phyloP scores from a whole-genome alignment of 2,797 vertebrate species.

The Alcedo atthis region DNA sequence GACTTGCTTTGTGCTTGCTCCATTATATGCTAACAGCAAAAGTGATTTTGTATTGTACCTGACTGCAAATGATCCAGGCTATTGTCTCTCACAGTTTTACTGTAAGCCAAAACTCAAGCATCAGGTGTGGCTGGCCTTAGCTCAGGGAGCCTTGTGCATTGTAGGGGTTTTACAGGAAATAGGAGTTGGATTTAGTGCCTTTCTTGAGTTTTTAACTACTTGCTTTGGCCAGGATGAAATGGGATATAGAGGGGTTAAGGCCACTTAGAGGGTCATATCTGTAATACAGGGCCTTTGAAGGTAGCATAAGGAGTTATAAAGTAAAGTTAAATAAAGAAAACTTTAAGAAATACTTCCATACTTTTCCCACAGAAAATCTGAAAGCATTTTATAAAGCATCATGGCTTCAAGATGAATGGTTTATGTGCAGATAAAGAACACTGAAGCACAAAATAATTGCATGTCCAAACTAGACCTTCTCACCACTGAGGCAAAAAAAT shows the following conservation, averaged over 20 bases:
- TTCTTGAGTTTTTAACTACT: neutral
- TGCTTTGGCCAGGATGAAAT: neutral
- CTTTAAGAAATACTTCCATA: neutral
- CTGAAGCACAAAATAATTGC: neutral
- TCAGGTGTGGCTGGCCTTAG: neutral
- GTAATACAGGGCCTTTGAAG: neutral
- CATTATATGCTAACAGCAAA: slow-evolving; percentile 18
- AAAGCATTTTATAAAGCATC: neutral
- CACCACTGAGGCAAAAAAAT: neutral
- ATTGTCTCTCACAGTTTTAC: neutral
- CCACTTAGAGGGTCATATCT: neutral
- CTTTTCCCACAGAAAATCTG: neutral
- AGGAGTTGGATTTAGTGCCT: neutral
- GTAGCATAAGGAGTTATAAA: neutral
- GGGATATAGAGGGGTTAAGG: neutral
- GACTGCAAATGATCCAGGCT: slow-evolving; percentile 1
- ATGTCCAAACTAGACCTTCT: neutral
- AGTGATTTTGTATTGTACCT: slow-evolving; percentile 28
- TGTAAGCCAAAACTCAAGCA: neutral
- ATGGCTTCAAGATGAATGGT: neutral
- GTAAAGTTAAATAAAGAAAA: neutral
- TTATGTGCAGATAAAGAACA: neutral
- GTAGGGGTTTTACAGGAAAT: neutral
- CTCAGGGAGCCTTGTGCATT: neutral
- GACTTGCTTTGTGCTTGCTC: neutral